These are phyloP conservation scores for Ephestia elutella DNA, from an alignment of 1,140 invertebrate species.

Conservation along the genomic window DNA sequence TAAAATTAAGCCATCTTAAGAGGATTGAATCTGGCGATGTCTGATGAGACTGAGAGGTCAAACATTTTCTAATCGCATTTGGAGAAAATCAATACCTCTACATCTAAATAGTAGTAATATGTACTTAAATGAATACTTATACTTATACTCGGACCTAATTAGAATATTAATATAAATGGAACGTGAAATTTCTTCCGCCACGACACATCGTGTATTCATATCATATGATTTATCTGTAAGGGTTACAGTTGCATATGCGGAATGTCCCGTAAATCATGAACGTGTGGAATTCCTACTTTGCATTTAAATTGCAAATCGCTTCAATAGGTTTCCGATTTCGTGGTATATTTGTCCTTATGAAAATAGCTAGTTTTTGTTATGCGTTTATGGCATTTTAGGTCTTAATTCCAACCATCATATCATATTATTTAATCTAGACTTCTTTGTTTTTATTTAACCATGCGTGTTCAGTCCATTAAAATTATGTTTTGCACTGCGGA, in stretches of 20 bases:
- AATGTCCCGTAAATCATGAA: constrained; percentile 15
- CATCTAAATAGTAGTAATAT: too few relatives aligned
- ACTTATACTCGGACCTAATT: too few relatives aligned
- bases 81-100: too few relatives aligned
- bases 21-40: background rate
- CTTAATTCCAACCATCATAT: too few relatives aligned
- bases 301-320: constrained; percentile 13
- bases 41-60: background rate
- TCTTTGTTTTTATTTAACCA: background rate
- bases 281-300: constrained; percentile 10
- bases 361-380: background rate
- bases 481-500: background rate
- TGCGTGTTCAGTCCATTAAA: background rate
- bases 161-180: too few relatives aligned
- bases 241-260: constrained; percentile 1
- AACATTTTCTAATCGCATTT: too few relatives aligned
- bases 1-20: background rate
- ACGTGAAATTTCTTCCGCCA: too few relatives aligned
- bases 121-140: too few relatives aligned
- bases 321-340: background rate
- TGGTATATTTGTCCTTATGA: background rate
- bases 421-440: too few relatives aligned
- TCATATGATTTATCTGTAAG: background rate
- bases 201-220: background rate
- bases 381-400: too few relatives aligned